A percentile compares a stretch with the other conserved stretches of the same genome.
phyloP scores from a whole-genome alignment of 2,888 invertebrate genomes.

The Anagyrus pseudococci region DNA sequence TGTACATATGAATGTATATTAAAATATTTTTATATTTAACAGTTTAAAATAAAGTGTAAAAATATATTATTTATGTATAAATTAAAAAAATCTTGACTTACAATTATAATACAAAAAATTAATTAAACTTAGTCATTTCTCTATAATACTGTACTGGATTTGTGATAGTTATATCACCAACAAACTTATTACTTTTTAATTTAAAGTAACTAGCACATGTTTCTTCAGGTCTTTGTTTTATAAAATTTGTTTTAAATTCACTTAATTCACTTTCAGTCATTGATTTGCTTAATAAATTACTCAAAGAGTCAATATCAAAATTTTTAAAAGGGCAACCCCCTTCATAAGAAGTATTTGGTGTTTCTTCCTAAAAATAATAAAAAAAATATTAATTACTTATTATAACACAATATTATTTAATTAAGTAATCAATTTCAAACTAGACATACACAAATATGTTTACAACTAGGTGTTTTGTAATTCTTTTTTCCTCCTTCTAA shows the following conservation, averaged over 20 bases:
- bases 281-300: constrained; percentile 23
- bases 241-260: constrained; percentile 40
- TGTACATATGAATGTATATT: background rate
- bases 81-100: background rate
- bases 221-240: constrained; percentile 44
- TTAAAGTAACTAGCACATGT: constrained; percentile 50
- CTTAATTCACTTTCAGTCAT: constrained; percentile 41
- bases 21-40: constrained; percentile 19
- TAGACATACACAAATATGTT: constrained; percentile 65
- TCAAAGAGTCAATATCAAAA: constrained; percentile 64
- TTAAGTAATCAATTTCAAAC: constrained; percentile 11
- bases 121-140: constrained; percentile 41
- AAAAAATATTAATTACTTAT: constrained; percentile 9
- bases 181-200: constrained; percentile 40
- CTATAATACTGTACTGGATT: constrained; percentile 55
- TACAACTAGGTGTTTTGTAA: constrained; percentile 69
- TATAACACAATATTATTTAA: constrained; percentile 12
- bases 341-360: constrained; percentile 62
- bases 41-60: constrained; percentile 8
- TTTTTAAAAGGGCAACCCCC: constrained; percentile 72
- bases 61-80: constrained; percentile 8
- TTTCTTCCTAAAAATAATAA: constrained; percentile 47
- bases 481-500: constrained; percentile 72
- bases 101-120: constrained; percentile 20
- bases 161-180: constrained; percentile 42